These are phyloP conservation scores for Mola mola DNA, from an alignment of 2,113 vertebrate genomes.

Conservation along the genomic window DNA sequence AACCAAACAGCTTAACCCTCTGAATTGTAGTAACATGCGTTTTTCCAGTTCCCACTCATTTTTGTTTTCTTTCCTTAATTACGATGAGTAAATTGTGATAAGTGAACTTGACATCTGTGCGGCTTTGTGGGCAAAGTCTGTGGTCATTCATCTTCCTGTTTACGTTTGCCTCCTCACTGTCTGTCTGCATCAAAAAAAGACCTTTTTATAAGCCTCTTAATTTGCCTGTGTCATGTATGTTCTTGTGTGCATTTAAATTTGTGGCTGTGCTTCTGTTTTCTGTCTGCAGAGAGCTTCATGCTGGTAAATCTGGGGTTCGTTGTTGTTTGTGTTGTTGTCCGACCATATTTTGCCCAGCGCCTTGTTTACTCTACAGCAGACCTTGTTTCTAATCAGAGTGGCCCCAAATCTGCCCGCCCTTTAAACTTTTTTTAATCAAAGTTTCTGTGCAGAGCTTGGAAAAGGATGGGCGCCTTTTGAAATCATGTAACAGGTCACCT, in stretches of 20 bases:
- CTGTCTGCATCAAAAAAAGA: constrained; percentile 21
- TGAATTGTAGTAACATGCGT: too few relatives aligned
- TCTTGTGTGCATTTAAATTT: not conserved
- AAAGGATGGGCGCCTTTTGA: not conserved
- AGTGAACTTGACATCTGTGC: constrained; percentile 1
- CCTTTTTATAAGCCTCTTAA: constrained; percentile 4
- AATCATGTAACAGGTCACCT: not conserved
- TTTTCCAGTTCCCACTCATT: too few relatives aligned
- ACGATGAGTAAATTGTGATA: not conserved
- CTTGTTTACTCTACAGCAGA: constrained; percentile 1
- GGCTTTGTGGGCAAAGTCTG: constrained; percentile 11
- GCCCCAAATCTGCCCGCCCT: not conserved
- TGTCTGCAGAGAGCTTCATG: not conserved
- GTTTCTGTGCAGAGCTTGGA: too few relatives aligned
- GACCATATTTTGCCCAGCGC: not conserved
- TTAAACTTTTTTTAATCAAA: not conserved
- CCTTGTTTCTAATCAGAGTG: not conserved
- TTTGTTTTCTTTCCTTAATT: too few relatives aligned
- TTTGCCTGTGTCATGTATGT: not conserved
- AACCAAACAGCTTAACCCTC: constrained; percentile 9
- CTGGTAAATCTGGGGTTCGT: constrained; percentile 6
- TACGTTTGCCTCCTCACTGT: constrained; percentile 2
- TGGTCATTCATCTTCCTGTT: not conserved
- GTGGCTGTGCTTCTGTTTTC: constrained; percentile 13
- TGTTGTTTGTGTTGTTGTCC: constrained; percentile 15